These are phyloP conservation scores for Trissolcus brochymenae DNA, from an alignment of 2,888 invertebrate genomes.

Conservation along the genomic window DNA sequence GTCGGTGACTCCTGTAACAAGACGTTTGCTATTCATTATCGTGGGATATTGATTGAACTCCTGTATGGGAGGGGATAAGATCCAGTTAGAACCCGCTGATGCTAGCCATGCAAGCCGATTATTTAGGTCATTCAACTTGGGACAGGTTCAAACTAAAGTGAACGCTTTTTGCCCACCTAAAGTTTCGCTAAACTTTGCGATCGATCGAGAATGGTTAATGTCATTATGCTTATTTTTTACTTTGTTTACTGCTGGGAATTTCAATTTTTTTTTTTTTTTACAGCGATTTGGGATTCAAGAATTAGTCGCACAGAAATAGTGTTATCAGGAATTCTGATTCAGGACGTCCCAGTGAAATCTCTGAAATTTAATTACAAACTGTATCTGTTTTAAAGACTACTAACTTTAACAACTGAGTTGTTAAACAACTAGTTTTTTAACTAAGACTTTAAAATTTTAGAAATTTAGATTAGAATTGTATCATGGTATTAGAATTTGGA, in stretches of 20 bases:
- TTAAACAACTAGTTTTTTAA: too few relatives aligned
- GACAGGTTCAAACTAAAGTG: neutral
- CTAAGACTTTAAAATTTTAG: too few relatives aligned
- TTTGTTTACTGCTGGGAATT: conserved; percentile 12
- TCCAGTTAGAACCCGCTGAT: conserved; percentile 13
- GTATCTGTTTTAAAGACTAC: too few relatives aligned
- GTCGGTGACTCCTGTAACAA: conserved; percentile 66
- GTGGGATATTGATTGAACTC: conserved; percentile 33
- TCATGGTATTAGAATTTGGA: too few relatives aligned
- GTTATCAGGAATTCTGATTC: too few relatives aligned
- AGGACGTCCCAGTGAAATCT: too few relatives aligned
- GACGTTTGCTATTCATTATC: conserved; percentile 53
- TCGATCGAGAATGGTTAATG: neutral
- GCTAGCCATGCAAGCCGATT: conserved; percentile 10
- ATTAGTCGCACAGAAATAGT: too few relatives aligned
- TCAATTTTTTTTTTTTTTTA: neutral
- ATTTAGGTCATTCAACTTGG: conserved; percentile 21
- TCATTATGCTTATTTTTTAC: conserved; percentile 15
- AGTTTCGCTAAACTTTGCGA: conserved; percentile 4
- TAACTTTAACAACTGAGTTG: too few relatives aligned
- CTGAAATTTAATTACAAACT: too few relatives aligned
- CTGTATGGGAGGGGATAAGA: conserved; percentile 14
- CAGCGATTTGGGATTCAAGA: too few relatives aligned
- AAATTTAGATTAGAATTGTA: too few relatives aligned
- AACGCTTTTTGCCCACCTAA: neutral